Percentiles rank a stretch among this genome's conserved stretches.
phyloP scores from a whole-genome alignment of 1,140 invertebrate genomes.

The Ephestia elutella region DNA sequence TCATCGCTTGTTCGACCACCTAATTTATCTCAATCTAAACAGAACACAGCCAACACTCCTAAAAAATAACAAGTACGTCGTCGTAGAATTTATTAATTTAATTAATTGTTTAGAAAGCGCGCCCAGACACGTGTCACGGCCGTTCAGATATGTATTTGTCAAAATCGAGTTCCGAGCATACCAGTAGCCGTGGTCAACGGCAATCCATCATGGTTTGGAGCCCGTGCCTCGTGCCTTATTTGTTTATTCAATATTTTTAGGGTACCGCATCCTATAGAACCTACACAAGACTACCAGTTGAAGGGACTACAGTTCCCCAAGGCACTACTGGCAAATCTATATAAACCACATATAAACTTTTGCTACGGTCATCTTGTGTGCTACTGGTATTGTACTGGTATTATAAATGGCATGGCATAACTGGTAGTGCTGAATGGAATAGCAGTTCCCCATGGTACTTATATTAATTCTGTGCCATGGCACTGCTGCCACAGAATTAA shows the following conservation, averaged over 20 bases:
- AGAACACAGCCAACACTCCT: not conserved
- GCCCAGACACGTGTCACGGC: slow-evolving; percentile 33
- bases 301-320: no score
- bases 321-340: no score
- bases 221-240: not conserved
- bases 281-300: no score
- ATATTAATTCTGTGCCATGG: no score
- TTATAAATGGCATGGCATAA: no score
- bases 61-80: not conserved
- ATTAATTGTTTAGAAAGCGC: slow-evolving; percentile 34
- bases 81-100: slow-evolving; percentile 19
- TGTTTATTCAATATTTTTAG: not conserved
- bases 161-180: slow-evolving; percentile 23
- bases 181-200: not conserved
- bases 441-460: no score
- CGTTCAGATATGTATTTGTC: slow-evolving; percentile 37
- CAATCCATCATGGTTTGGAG: not conserved
- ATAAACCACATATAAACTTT: no score
- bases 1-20: not conserved
- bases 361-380: no score
- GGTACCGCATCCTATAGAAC: no score
- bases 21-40: not conserved
- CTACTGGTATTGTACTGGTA: no score
- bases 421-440: no score
- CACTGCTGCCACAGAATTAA: no score